Evolutionary conservation across 2,888 invertebrate genomes (phyloP).

Genomic region (Nasonovia ribisnigri): DNA sequence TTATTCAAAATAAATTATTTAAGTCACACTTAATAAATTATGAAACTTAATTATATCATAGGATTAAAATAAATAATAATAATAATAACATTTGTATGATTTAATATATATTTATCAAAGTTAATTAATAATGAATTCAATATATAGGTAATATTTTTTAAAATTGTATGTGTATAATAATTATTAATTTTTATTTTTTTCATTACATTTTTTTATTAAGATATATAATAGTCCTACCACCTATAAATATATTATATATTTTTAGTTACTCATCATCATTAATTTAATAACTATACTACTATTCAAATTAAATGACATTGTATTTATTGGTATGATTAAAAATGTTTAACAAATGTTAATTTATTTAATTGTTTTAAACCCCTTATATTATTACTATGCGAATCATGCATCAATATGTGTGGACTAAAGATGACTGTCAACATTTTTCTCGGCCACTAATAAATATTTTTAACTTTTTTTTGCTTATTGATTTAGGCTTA

Average conservation of each 20-base stretch:
- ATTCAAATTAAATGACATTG: constrained; percentile 45
- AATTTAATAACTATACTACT: constrained; percentile 31
- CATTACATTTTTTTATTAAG: constrained; percentile 31
- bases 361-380: background rate
- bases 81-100: background rate
- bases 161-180: constrained; percentile 33
- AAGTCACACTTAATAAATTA: background rate
- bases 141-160: constrained; percentile 39
- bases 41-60: background rate
- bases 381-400: background rate
- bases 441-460: too few relatives aligned
- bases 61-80: background rate
- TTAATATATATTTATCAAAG: constrained; percentile 33
- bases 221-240: constrained; percentile 12
- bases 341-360: constrained; percentile 59
- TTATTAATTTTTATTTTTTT: constrained; percentile 44
- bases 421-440: too few relatives aligned
- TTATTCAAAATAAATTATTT: constrained; percentile 2
- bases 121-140: constrained; percentile 26
- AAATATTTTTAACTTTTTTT: too few relatives aligned
- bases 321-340: constrained; percentile 58
- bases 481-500: too few relatives aligned
- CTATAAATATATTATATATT: constrained; percentile 49
- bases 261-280: constrained; percentile 41
- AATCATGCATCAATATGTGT: background rate